Base-by-base conservation (phyloP, 2,113 vertebrate genomes). In the Lichenostomus cassidix region DNA sequence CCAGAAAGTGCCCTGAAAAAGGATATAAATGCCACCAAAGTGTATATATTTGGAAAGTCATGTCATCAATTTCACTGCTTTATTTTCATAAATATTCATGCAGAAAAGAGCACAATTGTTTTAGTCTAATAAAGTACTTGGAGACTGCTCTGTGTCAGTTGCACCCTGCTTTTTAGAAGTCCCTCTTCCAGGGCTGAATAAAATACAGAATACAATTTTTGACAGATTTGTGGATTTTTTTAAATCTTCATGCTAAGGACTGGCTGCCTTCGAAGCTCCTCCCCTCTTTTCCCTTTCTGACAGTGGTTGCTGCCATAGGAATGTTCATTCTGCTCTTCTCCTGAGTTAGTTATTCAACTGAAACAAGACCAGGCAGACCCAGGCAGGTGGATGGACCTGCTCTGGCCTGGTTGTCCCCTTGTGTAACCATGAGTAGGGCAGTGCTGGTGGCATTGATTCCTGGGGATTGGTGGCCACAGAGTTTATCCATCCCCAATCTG, bases 211-310 rank as follows among this genome's bases (percentile, higher is more conserved):
- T 46, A 33, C 33, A 39, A 39, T 60, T 94, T 91, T 67, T 93
- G 56, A 81, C 69, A 90, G 87, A 73, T 68, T 42, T 83, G 13
- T 33, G 89, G 81, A 56, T 35, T 52, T 97, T 96, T 96, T 89
- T 93, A 63, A 24, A 58, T 42, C 67, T 90, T 85, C 20, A 35
- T 5, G 12, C n/a, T 67, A 81, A 92, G 21, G 64, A 84, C 62
- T 87, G 47, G 20, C 44, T 95, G 82, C 90, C 50, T 93, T 89
- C 47, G 52, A n/a, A 2, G 13, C 19, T 76, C n/a, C 15, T 52
- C 7, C 4, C 4, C 11, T 6, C 6, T 91, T 42, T 92, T 53
- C 12, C 14, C 12, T 78, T 75, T 59, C 71, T 92, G 8, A 2
- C 0, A 1, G 17, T 79, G 24, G 3, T 49, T 92, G 20, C 76